These are phyloP conservation scores for Cherax destructor DNA, from an alignment of 1,140 invertebrate genomes.

Conservation along the genomic window DNA sequence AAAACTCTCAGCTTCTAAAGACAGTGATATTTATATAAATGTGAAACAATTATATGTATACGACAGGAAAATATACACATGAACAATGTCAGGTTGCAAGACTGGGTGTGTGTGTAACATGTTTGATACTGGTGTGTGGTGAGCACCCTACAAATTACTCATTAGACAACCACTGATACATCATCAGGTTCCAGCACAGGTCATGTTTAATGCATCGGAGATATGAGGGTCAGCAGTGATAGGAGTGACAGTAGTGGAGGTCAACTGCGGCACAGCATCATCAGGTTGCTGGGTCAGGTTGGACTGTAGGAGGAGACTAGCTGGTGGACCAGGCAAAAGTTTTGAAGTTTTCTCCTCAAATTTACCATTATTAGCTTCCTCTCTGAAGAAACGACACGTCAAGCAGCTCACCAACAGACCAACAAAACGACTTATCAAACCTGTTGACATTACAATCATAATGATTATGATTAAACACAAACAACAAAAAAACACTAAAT, in stretches of 20 bases:
- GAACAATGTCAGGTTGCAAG: too few relatives aligned
- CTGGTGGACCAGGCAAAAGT: not conserved
- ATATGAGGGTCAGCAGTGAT: not conserved
- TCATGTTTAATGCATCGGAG: too few relatives aligned
- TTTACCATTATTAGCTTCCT: not conserved
- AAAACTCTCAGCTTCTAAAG: too few relatives aligned
- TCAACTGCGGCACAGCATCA: not conserved
- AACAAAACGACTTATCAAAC: slow-evolving; percentile 44
- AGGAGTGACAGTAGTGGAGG: not conserved
- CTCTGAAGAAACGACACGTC: slow-evolving; percentile 55
- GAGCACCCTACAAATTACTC: too few relatives aligned
- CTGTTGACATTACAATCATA: not conserved
- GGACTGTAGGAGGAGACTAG: not conserved
- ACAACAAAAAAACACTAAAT: not conserved
- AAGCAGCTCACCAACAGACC: slow-evolving; percentile 33
- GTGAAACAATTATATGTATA: too few relatives aligned
- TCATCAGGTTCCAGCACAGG: too few relatives aligned
- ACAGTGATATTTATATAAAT: too few relatives aligned
- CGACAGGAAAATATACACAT: too few relatives aligned
- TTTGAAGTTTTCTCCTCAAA: not conserved
- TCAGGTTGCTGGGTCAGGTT: not conserved
- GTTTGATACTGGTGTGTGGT: too few relatives aligned
- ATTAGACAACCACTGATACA: too few relatives aligned
- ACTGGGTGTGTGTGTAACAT: too few relatives aligned
- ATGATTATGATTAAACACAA: not conserved